Percentiles rank a stretch among this genome's conserved stretches.
Evolutionary conservation across 2,797 vertebrate species (phyloP).

Genomic region (Pangasius djambal): DNA sequence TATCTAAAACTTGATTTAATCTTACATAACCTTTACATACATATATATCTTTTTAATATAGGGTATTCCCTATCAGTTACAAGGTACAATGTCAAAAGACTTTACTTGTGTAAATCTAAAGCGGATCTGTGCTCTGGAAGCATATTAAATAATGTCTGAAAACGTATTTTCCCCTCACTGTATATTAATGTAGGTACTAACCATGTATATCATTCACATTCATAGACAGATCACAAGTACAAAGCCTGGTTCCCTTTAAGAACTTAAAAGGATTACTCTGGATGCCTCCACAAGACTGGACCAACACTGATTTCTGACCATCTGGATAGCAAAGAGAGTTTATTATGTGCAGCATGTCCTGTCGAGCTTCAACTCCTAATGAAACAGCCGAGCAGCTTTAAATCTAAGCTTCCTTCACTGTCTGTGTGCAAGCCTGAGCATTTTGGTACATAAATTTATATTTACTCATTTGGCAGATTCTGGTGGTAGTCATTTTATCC

Average conservation of each 20-base stretch:
- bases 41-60: neutral
- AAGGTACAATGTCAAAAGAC: neutral
- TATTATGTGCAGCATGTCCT: slow-evolving; percentile 63
- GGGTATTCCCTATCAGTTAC: neutral
- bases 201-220: neutral
- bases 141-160: neutral
- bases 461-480: neutral
- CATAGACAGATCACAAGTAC: neutral
- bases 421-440: slow-evolving; percentile 60
- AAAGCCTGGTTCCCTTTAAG: slow-evolving; percentile 47
- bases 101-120: neutral
- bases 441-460: neutral
- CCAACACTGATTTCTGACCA: slow-evolving; percentile 66
- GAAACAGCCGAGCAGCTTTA: slow-evolving; percentile 65
- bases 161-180: neutral
- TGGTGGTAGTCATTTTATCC: neutral
- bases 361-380: slow-evolving; percentile 68
- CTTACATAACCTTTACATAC: neutral
- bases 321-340: slow-evolving; percentile 69
- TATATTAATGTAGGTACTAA: neutral
- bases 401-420: slow-evolving; percentile 70
- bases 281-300: slow-evolving; percentile 46
- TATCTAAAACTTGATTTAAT: neutral
- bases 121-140: neutral
- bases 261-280: slow-evolving; percentile 58